Base-by-base conservation (phyloP, 2,113 vertebrate genomes). In the Lophius piscatorius region DNA sequence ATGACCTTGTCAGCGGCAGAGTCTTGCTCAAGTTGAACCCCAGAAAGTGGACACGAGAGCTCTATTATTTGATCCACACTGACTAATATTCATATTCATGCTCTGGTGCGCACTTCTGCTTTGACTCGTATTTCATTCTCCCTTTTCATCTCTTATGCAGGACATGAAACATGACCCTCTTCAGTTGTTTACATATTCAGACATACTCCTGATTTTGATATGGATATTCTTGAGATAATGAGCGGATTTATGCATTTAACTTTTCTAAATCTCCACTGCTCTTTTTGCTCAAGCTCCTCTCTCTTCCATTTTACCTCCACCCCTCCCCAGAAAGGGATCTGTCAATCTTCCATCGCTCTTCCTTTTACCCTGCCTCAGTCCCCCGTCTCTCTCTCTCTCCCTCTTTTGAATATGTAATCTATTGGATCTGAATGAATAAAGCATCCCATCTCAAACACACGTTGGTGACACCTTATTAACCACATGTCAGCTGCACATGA, bases 401-500 rank as follows among this genome's bases (percentile, higher is more conserved):
- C 80, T 72, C 60, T 72, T 56, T 81, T 74, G 79, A 87, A 87
- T 82, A 84, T 85, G 82, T 80, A 80, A 88, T 79, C 74, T 81
- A 80, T 76, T 86, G 84, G 71, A 78, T 84, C 75, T 74, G 84
- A 85, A 84, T 89, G 86, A 89, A 88, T 88, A 88, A 88, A 89
- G 87, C 77, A 80, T 84, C 71, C 79, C 63, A 14, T 85, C 79
- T 80, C 80, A 87, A 88, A 87, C 82, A 87, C 87, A 86, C 87
- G 81, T 72, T 58, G 87, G 84, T 88, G 87, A 89, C 86, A 89
- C 86, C 86, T 88, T 89, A 89, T 89, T 89, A 89, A 88, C 84
- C 77, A 65, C 85, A 85, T 85, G 87, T 89, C 87, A 89, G 69
- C 83, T 71, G 77, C 87, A 87, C 85, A 84, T 87, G 87, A 84